Base-by-base conservation (phyloP, 2,797 vertebrate genomes). In the Apogon hyalosoma region DNA sequence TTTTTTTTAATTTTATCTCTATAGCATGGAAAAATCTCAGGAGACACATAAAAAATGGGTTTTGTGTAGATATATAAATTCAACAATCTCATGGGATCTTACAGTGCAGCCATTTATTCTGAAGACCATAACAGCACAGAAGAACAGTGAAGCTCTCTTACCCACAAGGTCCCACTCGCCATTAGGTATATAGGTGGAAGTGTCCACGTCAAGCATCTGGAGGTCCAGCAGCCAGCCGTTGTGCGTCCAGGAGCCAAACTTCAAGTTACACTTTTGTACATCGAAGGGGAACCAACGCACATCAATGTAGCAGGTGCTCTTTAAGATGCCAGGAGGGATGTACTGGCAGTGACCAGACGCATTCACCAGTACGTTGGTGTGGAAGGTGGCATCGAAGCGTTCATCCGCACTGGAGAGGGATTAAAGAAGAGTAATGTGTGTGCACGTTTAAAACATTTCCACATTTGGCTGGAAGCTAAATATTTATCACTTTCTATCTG, bases 141-240 rank as follows among this genome's bases (percentile, higher is more conserved):
- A 57, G 39, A 52, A 57, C 11, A 71, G 1, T 15, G 18, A 8
- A 16, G 43, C 4, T 60, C 4, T 70, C 93, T 89, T 92, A 97
- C 96, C 96, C 41, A 97, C 95, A 72, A 97, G 95, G 83, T 97
- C 96, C 96, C 96, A 97, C 88, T 97, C 96, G 71, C 96, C 96
- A 4, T 97, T 97, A 39, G 95, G 93, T 62, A 96, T 96, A 78
- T 97, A 97, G 47, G 93, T 95, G 55, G 96, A 97, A n/a, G 94
- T 93, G 87, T 97, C 96, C 50, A 96, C 96, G 18, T 96, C 94
- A 0, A 97, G 90, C 95, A 97, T 97, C 85, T 97, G 96, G 63
- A 97, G 92, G 84, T 97, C 96, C 81, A 97, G 92, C 62, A 96
- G 88, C 95, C 95, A 97, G 62, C 96, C 96, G 1, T 96, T 96